Evolutionary conservation across 2,797 vertebrate species (phyloP), one percentile per base, ranked within the genome.

Genomic region (Lacerta viridis): DNA sequence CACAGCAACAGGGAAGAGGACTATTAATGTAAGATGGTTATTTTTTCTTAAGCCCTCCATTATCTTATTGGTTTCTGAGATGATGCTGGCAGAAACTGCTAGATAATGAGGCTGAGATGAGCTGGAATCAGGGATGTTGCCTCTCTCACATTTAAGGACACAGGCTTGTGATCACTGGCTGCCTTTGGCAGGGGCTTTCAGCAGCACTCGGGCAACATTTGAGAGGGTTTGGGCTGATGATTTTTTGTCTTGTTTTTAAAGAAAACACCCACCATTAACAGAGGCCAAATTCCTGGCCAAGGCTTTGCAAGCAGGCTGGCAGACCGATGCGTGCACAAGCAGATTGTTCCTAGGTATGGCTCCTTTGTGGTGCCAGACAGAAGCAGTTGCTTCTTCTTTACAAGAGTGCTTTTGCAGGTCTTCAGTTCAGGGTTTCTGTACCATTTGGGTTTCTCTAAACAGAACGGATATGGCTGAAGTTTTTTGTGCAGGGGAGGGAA

Each of bases 101-200:
- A 76, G 43, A 87, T 71, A 71, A 80, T 74, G 50, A 64, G 71
- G 39, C 39, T 41, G 39, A 71, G 27, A 59, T 86, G 84, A 33
- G 41, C 39, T 66, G 80, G 39, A 76, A 39, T 66, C 17, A 75
- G 29, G 79, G 36, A 72, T 23, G 6, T 2, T 5, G 27, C 50
- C 6, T 43, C 27, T 43, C 33, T 61, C 36, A 7, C 8, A 11
- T 20, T 20, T 2, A 2, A 55, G 23, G 68, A 87, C 72, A 39
- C 50, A 8, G 41, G 23, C 25, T 59, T 3, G 2, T 36, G 61
- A 79, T 86, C 20, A 36, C 39, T 23, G 17, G 61, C 29, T 27
- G 83, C 71, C n/a, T 68, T 20, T 17, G 39, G 20, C 18, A 3
- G 13, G 27, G 25, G 23, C 2, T 5, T 75, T 85, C n/a, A 41